Base-by-base conservation (phyloP, 1,140 invertebrate species). In the Batillaria attramentaria region DNA sequence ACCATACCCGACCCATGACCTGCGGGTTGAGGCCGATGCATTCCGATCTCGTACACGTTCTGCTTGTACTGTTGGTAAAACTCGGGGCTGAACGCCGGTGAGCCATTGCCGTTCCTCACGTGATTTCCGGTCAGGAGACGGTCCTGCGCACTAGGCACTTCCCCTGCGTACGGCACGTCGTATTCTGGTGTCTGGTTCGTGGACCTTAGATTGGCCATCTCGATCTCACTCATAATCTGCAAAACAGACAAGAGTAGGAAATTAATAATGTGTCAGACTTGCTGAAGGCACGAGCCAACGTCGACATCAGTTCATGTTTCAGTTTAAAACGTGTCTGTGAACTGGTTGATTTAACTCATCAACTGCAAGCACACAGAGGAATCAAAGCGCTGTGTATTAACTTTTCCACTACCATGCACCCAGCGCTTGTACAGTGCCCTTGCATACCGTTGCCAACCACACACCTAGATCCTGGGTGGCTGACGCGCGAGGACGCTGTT, bases 191-290 rank as follows among this genome's bases (percentile, higher is more conserved):
- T n/a, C 31, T 76, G 77, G 69, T 57, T 70, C 42, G 70, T 62
- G 16, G 31, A 37, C 8, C 78, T 72, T 18, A 81, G 68, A 39
- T 78, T 81, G 37, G 72, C 31, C 80, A 81, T 81, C 66, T 81
- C 80, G 8, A 81, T 62, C 54, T 77, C 74, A 41, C 72, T 76
- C 72, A 81, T 75, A 74, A 81, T 79, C 80, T 81, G 72, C 20
- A 41, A 50, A 13, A 80, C 16, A 66, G 28, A 72, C 8, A 46
- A 68, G 2, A 78, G 37, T 50, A 24, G 46, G n/a, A n/a, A n/a
- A n/a, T n/a, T n/a, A n/a, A n/a, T n/a, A 62, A 62, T 24, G 24
- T 62, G 57, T 1, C 33, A 62, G 24, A 62, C 10, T 28, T 8
- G 57, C n/a, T 18, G 57, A 62, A 8, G 33, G 33, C 57, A 62